Evolutionary conservation across 2,113 vertebrate species (phyloP), one percentile per base, ranked within the genome.

Genomic region (Diadophis punctatus): DNA sequence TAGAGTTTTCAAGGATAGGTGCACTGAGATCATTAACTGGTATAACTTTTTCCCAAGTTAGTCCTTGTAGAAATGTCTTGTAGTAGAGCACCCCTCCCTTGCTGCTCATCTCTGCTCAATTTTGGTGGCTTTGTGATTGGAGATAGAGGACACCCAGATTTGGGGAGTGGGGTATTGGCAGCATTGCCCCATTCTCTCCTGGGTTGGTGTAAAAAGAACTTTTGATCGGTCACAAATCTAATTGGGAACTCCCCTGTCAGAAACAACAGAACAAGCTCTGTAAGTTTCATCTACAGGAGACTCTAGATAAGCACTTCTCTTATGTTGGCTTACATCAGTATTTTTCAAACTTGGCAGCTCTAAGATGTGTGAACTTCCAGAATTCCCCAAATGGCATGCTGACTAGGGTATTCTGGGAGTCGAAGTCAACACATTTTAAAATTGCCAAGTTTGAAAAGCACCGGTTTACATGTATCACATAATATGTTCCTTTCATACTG

Each of bases 11-110:
- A 0, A 99, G 74, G 46, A 98, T 5, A 0, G 99, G 99, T 0
- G 98, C 98, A 2, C 99, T 99, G 85, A 99, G 98, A 96, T 99
- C 99, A 80, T 97, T 99, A 95, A 98, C 85, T 7, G 88, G 98
- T 1, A 93, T 90, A 92, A 98, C 98, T 93, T 99, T 99, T 98
- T 98, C 99, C 86, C 56, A 99, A 97, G 93, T 39, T 98, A 96
- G 99, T 63, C 55, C 99, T 99, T 97, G 98, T 99, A 94, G 97
- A 98, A 96, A 99, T 99, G 95, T 99, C 99, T 48, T 98, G 97
- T 94, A 99, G 97, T 94, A 99, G 98, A 1, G 99, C 99, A 3
- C 98, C 98, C 2, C 99, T 96, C 91, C 98, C 98, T 92, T 98
- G 98, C 34, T 97, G 94, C 46, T 98, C 98, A 84, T 98, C 98